Percentiles rank a stretch among this genome's conserved stretches.
Evolutionary conservation across 1,140 invertebrate genomes (phyloP).

Genomic region (Formica exsecta): DNA sequence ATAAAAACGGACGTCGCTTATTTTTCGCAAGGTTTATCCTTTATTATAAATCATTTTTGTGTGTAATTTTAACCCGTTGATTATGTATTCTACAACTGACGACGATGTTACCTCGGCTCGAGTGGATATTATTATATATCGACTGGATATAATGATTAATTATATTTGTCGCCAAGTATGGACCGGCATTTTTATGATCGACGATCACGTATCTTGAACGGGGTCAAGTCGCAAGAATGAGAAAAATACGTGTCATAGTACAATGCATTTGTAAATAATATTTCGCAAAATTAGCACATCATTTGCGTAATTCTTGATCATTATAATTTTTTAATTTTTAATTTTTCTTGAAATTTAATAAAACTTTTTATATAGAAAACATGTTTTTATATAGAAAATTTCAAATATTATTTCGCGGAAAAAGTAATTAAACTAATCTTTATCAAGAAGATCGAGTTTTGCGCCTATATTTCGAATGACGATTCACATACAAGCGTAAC

Average conservation of each 20-base stretch:
- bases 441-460: neutral
- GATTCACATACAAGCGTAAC: neutral
- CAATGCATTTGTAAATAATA: neutral
- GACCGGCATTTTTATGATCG: conserved; percentile 15
- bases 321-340: neutral
- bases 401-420: neutral
- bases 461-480: neutral
- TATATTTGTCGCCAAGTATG: neutral
- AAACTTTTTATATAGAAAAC: neutral
- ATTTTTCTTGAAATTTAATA: neutral
- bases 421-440: neutral
- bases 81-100: neutral
- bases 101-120: too few species aligned
- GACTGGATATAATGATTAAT: conserved; percentile 8
- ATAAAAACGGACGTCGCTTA: too few species aligned
- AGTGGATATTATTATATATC: neutral
- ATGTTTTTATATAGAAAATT: neutral
- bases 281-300: neutral
- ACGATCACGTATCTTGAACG: neutral
- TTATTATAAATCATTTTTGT: neutral
- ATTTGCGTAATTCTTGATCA: neutral
- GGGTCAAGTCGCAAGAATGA: too few species aligned
- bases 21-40: neutral
- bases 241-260: neutral
- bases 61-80: neutral